Percentiles rank a stretch among this genome's conserved stretches.
phyloP scores from a whole-genome alignment of 1,140 invertebrate genomes.

The Zaprionus vittiger region DNA sequence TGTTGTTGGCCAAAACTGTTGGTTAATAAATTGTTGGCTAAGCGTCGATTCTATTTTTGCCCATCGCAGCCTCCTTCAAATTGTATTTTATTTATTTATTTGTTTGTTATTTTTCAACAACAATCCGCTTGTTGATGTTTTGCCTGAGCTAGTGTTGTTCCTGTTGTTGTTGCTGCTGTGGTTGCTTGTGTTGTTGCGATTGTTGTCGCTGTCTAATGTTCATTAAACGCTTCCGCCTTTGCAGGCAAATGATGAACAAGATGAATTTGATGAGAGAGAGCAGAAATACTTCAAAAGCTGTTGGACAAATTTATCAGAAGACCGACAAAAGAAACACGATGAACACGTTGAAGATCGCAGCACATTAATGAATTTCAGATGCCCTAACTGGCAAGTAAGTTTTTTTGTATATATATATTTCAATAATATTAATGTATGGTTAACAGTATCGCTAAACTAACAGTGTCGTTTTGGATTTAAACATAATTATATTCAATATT shows the following conservation, averaged over 20 bases:
- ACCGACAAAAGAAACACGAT: conserved; percentile 16
- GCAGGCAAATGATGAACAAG: conserved; percentile 28
- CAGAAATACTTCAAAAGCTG: conserved; percentile 42
- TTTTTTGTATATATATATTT: too few species aligned
- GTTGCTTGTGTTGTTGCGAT: conserved; percentile 37
- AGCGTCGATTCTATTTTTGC: conserved; percentile 47
- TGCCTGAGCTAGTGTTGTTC: neutral
- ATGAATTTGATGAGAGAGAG: conserved; percentile 46
- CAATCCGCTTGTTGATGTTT: conserved; percentile 35
- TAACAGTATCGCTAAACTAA: too few species aligned
- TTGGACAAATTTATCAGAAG: conserved; percentile 32
- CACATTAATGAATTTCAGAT: neutral
- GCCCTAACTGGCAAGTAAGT: neutral
- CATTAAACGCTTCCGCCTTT: conserved; percentile 73
- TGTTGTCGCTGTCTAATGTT: conserved; percentile 62
- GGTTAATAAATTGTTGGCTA: conserved; percentile 74
- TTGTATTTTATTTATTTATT: conserved; percentile 33
- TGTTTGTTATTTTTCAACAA: conserved; percentile 30
- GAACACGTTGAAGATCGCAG: neutral
- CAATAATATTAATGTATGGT: too few species aligned
- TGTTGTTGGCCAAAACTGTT: conserved; percentile 44
- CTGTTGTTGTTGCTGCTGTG: conserved; percentile 19
- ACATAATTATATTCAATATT: too few species aligned
- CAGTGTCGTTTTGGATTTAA: too few species aligned
- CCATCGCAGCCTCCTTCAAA: conserved; percentile 2